These are phyloP conservation scores for Rugalucina vietnamica DNA, from an alignment of 2,888 invertebrate species.

Conservation along the genomic window DNA sequence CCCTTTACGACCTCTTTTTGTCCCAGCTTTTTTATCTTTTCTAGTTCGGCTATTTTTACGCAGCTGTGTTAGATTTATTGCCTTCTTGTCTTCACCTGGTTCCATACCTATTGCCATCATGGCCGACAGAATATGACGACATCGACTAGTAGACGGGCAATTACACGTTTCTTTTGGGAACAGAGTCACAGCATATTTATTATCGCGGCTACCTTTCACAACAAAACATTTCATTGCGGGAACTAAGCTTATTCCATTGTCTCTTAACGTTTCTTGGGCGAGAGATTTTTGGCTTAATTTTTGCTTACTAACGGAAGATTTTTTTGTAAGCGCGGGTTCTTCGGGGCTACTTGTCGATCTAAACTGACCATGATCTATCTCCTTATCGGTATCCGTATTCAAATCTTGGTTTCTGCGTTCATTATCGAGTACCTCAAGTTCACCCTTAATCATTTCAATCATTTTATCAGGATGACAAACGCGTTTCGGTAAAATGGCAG, in stretches of 20 bases:
- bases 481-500: not conserved
- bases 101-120: slow-evolving; percentile 1
- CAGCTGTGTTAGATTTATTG: not conserved
- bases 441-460: not conserved
- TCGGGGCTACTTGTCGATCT: no score
- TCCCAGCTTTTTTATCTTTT: slow-evolving; percentile 4
- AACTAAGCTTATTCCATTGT: not conserved
- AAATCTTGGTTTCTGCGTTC: not conserved
- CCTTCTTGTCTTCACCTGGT: not conserved
- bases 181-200: slow-evolving; percentile 16
- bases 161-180: slow-evolving; percentile 21
- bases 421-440: not conserved
- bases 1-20: not conserved
- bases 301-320: no score
- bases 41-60: not conserved
- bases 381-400: no score
- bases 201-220: not conserved
- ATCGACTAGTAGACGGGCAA: slow-evolving; percentile 25
- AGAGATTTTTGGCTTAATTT: not conserved
- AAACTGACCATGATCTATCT: no score
- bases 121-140: slow-evolving; percentile 20
- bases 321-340: not conserved
- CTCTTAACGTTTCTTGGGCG: not conserved
- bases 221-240: not conserved
- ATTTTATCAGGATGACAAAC: not conserved